Percentiles rank a stretch among this genome's conserved stretches.
These are phyloP conservation scores for Drosophila dives DNA, from an alignment of 2,888 invertebrate genomes.

Conservation along the genomic window DNA sequence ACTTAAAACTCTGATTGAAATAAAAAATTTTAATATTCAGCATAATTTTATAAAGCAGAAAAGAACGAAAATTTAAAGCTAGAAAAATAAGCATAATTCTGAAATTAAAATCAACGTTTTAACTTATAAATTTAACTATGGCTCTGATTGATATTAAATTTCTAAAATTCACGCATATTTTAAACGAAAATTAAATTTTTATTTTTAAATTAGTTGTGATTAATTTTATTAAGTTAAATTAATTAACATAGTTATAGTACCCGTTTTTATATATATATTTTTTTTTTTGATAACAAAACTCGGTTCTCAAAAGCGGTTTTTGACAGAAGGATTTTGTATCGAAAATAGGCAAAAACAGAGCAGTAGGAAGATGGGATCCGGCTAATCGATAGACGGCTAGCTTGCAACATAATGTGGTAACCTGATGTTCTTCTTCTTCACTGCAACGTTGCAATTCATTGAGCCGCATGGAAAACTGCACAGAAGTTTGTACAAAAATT, in stretches of 20 bases:
- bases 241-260: not conserved
- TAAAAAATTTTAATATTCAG: no score
- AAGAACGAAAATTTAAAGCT: no score
- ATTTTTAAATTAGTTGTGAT: no score
- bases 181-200: no score
- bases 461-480: slow-evolving; percentile 32
- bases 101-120: no score
- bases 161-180: no score
- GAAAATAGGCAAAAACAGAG: slow-evolving; percentile 42
- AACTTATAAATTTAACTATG: no score
- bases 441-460: slow-evolving; percentile 26
- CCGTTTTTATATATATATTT: not conserved
- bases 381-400: slow-evolving; percentile 1
- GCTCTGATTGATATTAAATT: no score
- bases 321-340: slow-evolving; percentile 31
- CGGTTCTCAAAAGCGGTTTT: slow-evolving; percentile 21
- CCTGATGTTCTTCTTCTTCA: not conserved
- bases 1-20: not conserved
- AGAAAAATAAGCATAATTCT: no score
- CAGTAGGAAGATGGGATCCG: slow-evolving; percentile 11
- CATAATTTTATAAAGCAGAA: no score
- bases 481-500: slow-evolving; percentile 63
- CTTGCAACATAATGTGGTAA: slow-evolving; percentile 2
- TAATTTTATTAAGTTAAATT: not conserved
- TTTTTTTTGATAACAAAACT: not conserved